These are phyloP conservation scores for Mobula hypostoma DNA, from an alignment of 2,113 vertebrate genomes.

Conservation along the genomic window DNA sequence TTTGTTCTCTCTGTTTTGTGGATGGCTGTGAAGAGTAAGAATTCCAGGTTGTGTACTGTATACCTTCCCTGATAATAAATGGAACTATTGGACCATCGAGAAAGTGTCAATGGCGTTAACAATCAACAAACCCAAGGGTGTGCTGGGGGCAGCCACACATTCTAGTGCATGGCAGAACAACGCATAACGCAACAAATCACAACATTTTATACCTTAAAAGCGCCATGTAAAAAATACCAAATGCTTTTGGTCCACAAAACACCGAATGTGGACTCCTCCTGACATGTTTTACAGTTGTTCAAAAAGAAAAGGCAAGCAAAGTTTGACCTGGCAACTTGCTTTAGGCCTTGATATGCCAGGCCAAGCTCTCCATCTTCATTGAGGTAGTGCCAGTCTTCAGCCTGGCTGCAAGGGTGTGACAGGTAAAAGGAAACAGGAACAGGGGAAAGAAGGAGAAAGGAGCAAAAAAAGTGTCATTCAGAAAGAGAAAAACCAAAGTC, in stretches of 20 bases:
- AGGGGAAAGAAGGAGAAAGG: slow-evolving; percentile 46
- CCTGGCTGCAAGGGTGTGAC: slow-evolving; percentile 68
- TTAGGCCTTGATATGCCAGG: slow-evolving; percentile 87
- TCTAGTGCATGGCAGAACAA: no score
- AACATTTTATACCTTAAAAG: background rate
- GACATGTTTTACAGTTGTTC: background rate
- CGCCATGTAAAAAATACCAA: no score
- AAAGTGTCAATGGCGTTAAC: no score
- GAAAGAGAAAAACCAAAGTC: background rate
- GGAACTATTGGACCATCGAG: no score
- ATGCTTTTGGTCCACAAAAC: no score
- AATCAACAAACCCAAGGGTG: no score
- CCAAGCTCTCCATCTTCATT: slow-evolving; percentile 92
- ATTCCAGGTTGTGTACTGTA: no score
- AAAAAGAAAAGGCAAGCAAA: slow-evolving; percentile 35
- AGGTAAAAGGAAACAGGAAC: slow-evolving; percentile 43
- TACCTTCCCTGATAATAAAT: no score
- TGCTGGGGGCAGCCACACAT: no score
- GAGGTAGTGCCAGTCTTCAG: slow-evolving; percentile 79
- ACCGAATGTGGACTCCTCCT: background rate
- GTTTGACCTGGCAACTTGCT: slow-evolving; percentile 86
- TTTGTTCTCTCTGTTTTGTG: no score
- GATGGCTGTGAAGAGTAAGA: no score
- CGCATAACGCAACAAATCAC: no score
- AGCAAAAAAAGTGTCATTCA: slow-evolving; percentile 37